Evolutionary conservation across 2,888 invertebrate species (phyloP), one percentile per base, ranked within the genome.

Genomic region (Zele albiditarsus): DNA sequence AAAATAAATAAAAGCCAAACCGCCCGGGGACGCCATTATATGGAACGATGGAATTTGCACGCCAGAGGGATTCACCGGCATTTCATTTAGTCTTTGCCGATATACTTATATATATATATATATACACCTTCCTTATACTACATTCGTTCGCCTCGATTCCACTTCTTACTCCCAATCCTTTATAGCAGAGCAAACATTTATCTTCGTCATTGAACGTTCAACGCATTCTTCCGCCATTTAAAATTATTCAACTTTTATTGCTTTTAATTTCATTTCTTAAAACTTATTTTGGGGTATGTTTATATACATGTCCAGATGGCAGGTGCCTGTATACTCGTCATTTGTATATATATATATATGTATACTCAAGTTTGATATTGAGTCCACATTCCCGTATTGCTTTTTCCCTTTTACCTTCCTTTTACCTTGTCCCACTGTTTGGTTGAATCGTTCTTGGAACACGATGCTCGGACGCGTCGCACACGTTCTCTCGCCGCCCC

Each of bases 401-500:
- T 16, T n/a, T 46, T 46, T 23, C 20, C 23, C n/a, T 53, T 20
- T 20, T 53, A 20, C 20, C 20, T 53, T 23, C 8, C 3, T 6
- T 53, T 53, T n/a, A 46, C 46, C 46, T 16, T 23, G 53, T 23
- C 53, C 23, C 53, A 46, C 53, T 20, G 6, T 53, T 53, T n/a
- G 6, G 20, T 49, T 49, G 33, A 31, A 63, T 71, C 63, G 33
- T 71, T 71, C 71, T 71, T 53, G 63, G 74, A 72, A 67, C 70
- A 10, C 53, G 20, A 16, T 3, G 38, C 62, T 62, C 28, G 16
- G 16, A 46, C 46, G 78, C 77, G 78, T 78, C 78, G 76, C 74
- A 75, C 74, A 76, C 75, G 25, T 66, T 58, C 38, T 46, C 67
- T 73, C 49, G n/a, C 49, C 28, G 12, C 49, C 25, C 23, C n/a